Base-by-base conservation (phyloP, 2,113 vertebrate genomes). In the Bettongia penicillata region DNA sequence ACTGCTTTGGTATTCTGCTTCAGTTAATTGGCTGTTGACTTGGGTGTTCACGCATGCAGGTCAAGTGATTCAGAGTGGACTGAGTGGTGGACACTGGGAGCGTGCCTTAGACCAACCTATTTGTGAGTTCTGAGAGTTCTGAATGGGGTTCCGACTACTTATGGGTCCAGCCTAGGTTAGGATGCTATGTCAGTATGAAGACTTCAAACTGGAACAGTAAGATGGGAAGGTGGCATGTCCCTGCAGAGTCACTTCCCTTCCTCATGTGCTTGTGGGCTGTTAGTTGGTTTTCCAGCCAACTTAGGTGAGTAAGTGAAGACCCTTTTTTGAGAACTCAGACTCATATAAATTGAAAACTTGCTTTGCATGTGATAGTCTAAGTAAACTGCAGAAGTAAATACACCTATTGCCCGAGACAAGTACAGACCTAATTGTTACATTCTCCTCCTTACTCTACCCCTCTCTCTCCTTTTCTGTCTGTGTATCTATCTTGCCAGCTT, bases 1-100 rank as follows among this genome's bases (percentile, higher is more conserved):
- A 98, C 98, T 43, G 98, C 99, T 99, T 99, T 99, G 99, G 99
- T 99, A 99, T 99, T 98, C 98, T 98, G 99, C 98, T 99, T 99
- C 97, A 98, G 98, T 98, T 98, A 98, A 98, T 96, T 0, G 26
- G 98, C 98, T 98, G 98, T 98, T 98, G 98, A 98, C 97, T 93
- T 97, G 97, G 97, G 98, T 98, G 97, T 98, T 98, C 93, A 97
- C 90, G 98, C 98, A 98, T 98, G 98, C 98, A 98, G 98, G 98
- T 98, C 96, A 97, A 97, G 95, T 97, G 97, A 94, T 97, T 98
- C 94, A 97, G 96, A 96, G 98, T 98, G 98, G 97, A 96, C 94
- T 96, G 95, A 96, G 94, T 97, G 98, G 97, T 95, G 98, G 97
- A 98, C 8, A 57, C 97, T 97, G 98, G 98, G 98, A 99, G 97